Conservation (phyloP, 2,113 vertebrate genomes). For the Nannobrachium achirus region DNA sequence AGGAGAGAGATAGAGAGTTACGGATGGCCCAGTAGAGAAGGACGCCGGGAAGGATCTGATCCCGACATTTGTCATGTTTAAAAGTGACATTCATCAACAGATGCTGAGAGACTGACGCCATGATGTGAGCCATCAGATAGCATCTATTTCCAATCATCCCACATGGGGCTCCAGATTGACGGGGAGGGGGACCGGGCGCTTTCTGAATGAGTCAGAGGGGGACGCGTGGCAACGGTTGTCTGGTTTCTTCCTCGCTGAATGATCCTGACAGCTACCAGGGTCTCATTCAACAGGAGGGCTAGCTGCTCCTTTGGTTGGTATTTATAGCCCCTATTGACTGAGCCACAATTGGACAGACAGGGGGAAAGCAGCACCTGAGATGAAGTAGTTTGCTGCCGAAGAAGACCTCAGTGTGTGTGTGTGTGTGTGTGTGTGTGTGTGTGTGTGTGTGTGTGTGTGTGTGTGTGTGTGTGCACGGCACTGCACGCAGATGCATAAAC, state of each 20-base stretch:
- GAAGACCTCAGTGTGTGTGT: constrained; percentile 19
- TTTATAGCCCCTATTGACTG: constrained; percentile 79
- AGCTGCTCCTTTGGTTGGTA: constrained; percentile 66
- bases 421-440: constrained; percentile 19
- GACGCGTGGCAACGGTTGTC: constrained; percentile 53
- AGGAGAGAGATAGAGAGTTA: too few relatives aligned
- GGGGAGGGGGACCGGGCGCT: not conserved
- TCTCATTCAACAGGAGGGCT: constrained; percentile 51
- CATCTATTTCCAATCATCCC: too few relatives aligned
- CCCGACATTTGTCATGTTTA: too few relatives aligned
- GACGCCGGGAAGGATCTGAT: too few relatives aligned
- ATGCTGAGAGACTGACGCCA: too few relatives aligned
- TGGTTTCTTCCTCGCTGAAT: constrained; percentile 53
- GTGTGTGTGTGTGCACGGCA: constrained; percentile 16
- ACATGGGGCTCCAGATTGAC: too few relatives aligned
- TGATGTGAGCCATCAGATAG: too few relatives aligned
- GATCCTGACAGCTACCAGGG: constrained; percentile 58
- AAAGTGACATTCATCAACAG: too few relatives aligned
- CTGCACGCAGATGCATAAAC: too few relatives aligned
- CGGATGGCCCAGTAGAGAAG: too few relatives aligned
- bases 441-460: not conserved
- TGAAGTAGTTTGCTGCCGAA: constrained; percentile 40
- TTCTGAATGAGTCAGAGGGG: constrained; percentile 24
- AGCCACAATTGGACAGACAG: constrained; percentile 65
- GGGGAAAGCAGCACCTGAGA: constrained; percentile 63